Base-by-base conservation (phyloP, 1,140 invertebrate species). In the Caenorhabditis tropicalis region DNA sequence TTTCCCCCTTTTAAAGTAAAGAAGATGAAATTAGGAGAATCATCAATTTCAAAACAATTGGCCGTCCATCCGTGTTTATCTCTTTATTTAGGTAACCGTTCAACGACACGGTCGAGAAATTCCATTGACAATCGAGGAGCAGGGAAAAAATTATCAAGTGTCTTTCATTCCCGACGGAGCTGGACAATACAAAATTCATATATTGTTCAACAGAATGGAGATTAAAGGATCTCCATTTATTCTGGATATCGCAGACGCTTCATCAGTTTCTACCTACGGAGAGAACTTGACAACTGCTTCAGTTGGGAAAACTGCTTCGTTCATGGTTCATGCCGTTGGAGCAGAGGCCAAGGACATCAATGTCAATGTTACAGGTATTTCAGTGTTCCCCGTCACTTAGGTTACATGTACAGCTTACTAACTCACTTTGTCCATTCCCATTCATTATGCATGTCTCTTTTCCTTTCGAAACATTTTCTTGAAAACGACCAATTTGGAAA, bases 141-240 rank as follows among this genome's bases (percentile, higher is more conserved):
- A 96, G 51, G 94, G 94, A 12, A 95, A 95, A 80, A 94, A 95
- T 81, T 96, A 98, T 88, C 93, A 95, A 24, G 95, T 98, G 2
- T 95, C 95, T 12, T 97, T 98, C 88, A 94, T 95, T 86, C 96
- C 97, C 0, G 93, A 94, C 81, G 94, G 95, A 56, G 94, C 95
- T 58, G 97, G 97, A 56, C 96, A 96, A 91, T 97, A 99, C 92
- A 94, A 95, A 79, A 94, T 98, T 43, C 96, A 97, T 90, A 94
- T 98, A 19, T 96, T 96, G 89, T 98, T 98, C 91, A 98, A 98
- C 91, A 96, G 96, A 5, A 95, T 95, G 87, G 96, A 98, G 89
- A 95, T 98, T n/a, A 95, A 95, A 93, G 93, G 93, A n/a, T 93
- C 93, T 15, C 93, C 93, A 39, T 94, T 93, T 89, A 92, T 91